Evolutionary conservation across 1,140 invertebrate genomes (phyloP).

Genomic region (Asbolus verrucosus): DNA sequence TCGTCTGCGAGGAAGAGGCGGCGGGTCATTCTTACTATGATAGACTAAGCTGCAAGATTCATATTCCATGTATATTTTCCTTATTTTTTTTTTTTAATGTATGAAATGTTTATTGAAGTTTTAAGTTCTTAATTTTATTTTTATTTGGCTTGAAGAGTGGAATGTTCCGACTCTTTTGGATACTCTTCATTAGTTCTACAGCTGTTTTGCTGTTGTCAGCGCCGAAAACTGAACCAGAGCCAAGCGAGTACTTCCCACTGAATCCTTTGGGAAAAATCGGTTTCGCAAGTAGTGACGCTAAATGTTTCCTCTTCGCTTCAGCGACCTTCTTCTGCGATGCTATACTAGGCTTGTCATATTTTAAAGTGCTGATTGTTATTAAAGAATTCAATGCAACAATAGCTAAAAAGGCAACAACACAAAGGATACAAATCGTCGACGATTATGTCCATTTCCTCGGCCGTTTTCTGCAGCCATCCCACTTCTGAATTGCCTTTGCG

Average conservation of each 20-base stretch:
- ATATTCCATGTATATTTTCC: too few relatives aligned
- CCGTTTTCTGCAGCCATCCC: slow-evolving; percentile 87
- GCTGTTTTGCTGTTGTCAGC: too few relatives aligned
- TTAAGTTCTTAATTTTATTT: too few relatives aligned
- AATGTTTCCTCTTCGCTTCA: slow-evolving; percentile 70
- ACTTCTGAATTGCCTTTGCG: slow-evolving; percentile 76
- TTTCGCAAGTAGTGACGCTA: slow-evolving; percentile 71
- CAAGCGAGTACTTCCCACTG: slow-evolving; percentile 78
- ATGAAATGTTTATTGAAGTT: too few relatives aligned
- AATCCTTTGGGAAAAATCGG: slow-evolving; percentile 77
- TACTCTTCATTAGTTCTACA: too few relatives aligned
- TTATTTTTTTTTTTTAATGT: too few relatives aligned
- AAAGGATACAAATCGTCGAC: slow-evolving; percentile 82
- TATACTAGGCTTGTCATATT: slow-evolving; percentile 64
- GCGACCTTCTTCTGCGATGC: slow-evolving; percentile 62
- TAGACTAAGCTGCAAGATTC: slow-evolving; percentile 3
- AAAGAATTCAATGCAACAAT: background rate
- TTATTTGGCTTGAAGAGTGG: too few relatives aligned
- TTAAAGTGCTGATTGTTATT: slow-evolving; percentile 35
- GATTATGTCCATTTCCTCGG: slow-evolving; percentile 88
- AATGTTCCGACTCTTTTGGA: too few relatives aligned
- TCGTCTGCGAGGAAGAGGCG: background rate
- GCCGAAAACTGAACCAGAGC: too few relatives aligned
- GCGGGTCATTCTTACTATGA: slow-evolving; percentile 7
- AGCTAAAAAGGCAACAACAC: too few relatives aligned